A percentile compares a stretch with the other conserved stretches of the same genome.
phyloP scores from a whole-genome alignment of 2,797 vertebrate species.

The Arrhamphus sclerolepis region DNA sequence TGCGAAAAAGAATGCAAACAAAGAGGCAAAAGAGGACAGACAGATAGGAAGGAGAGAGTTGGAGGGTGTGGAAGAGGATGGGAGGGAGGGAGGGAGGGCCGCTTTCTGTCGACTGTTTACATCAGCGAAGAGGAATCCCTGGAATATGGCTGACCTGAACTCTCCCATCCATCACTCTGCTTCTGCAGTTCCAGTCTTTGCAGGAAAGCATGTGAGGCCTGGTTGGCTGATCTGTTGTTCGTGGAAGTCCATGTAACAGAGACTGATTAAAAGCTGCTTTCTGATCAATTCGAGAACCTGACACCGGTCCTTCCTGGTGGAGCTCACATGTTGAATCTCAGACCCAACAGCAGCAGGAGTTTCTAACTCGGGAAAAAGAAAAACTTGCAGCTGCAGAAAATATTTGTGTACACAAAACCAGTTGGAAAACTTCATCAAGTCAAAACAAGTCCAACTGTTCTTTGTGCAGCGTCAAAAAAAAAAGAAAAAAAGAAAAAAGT shows the following conservation, averaged over 20 bases:
- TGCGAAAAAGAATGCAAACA: conserved; percentile 57
- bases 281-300: conserved; percentile 43
- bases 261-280: conserved; percentile 60
- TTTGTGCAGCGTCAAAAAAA: conserved; percentile 17
- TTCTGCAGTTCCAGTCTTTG: neutral
- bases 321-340: too few species aligned
- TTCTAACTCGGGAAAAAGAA: too few species aligned
- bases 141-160: conserved; percentile 46
- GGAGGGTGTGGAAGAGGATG: conserved; percentile 46
- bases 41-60: conserved; percentile 39
- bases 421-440: conserved; percentile 35
- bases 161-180: conserved; percentile 29
- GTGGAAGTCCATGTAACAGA: neutral
- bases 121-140: conserved; percentile 68
- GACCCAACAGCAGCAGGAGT: too few species aligned
- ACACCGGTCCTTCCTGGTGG: neutral
- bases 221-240: too few species aligned
- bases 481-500: conserved; percentile 11
- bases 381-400: neutral
- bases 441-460: conserved; percentile 40
- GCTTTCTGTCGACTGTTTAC: conserved; percentile 52
- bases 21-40: conserved; percentile 53
- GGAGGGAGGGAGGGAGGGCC: conserved; percentile 17
- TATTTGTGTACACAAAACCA: neutral
- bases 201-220: too few species aligned